These are phyloP conservation scores for Magallana gigas DNA, from an alignment of 1,140 invertebrate genomes.

Conservation along the genomic window DNA sequence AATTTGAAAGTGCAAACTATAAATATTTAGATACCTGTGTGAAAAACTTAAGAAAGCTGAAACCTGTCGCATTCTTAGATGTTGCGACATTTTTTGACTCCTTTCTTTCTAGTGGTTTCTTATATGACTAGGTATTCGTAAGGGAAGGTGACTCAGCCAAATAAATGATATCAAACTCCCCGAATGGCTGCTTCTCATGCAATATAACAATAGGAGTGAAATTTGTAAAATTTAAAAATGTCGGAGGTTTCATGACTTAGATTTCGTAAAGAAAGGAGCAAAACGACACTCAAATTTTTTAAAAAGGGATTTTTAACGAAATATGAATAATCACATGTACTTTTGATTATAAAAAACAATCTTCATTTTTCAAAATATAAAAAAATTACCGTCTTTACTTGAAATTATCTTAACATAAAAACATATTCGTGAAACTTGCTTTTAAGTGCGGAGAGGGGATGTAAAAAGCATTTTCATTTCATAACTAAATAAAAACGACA, in stretches of 20 bases:
- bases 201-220: slow-evolving; percentile 24
- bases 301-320: background rate
- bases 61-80: background rate
- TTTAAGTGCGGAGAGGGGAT: background rate
- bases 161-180: slow-evolving; percentile 1
- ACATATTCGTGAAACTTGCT: background rate
- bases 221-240: slow-evolving; percentile 17
- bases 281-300: background rate
- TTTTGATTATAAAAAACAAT: too few relatives aligned
- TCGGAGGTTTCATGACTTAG: background rate
- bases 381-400: too few relatives aligned
- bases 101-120: background rate
- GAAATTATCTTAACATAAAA: too few relatives aligned
- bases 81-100: background rate
- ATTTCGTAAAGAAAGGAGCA: background rate
- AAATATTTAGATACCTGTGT: slow-evolving; percentile 17
- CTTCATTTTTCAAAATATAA: too few relatives aligned
- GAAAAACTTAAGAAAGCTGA: background rate
- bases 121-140: background rate
- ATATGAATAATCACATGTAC: too few relatives aligned
- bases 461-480: too few relatives aligned
- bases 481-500: too few relatives aligned
- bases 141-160: slow-evolving; percentile 14
- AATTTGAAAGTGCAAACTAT: slow-evolving; percentile 8
- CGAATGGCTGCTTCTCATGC: background rate